These are phyloP conservation scores for Ictalurus punctatus DNA, from an alignment of 2,113 vertebrate genomes.

Conservation along the genomic window DNA sequence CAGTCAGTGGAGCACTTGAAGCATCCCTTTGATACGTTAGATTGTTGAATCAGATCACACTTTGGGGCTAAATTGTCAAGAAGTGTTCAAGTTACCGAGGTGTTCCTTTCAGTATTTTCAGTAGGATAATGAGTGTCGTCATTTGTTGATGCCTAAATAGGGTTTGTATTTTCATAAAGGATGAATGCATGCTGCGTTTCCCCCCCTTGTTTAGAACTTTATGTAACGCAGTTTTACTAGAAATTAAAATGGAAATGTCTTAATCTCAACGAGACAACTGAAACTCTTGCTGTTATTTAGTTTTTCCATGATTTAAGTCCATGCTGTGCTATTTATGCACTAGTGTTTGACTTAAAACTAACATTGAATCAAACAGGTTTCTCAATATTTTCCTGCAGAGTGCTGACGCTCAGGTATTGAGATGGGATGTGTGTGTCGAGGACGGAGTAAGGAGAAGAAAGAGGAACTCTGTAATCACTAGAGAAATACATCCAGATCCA, in stretches of 20 bases:
- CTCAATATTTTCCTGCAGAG: constrained; percentile 36
- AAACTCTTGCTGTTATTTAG: not conserved
- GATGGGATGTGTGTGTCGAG: constrained; percentile 82
- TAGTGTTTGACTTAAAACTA: not conserved
- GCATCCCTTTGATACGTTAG: not conserved
- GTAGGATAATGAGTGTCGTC: not conserved
- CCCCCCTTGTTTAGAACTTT: not conserved
- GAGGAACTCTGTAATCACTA: constrained; percentile 55
- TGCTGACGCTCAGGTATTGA: constrained; percentile 72
- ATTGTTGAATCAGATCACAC: not conserved
- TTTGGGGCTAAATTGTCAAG: not conserved
- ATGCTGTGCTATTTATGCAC: not conserved
- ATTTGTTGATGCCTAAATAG: not conserved
- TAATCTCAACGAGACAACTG: not conserved
- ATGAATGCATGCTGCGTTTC: not conserved
- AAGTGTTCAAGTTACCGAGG: not conserved
- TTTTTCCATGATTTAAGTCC: not conserved
- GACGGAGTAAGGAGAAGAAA: constrained; percentile 73
- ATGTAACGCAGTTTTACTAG: not conserved
- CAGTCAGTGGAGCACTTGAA: not conserved
- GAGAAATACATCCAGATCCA: constrained; percentile 62
- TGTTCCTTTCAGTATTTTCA: not conserved
- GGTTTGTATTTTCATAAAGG: not conserved
- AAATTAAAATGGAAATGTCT: not conserved
- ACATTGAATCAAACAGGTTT: not conserved